phyloP scores from a whole-genome alignment of 2,113 vertebrate genomes.

The Epinephelus lanceolatus region DNA sequence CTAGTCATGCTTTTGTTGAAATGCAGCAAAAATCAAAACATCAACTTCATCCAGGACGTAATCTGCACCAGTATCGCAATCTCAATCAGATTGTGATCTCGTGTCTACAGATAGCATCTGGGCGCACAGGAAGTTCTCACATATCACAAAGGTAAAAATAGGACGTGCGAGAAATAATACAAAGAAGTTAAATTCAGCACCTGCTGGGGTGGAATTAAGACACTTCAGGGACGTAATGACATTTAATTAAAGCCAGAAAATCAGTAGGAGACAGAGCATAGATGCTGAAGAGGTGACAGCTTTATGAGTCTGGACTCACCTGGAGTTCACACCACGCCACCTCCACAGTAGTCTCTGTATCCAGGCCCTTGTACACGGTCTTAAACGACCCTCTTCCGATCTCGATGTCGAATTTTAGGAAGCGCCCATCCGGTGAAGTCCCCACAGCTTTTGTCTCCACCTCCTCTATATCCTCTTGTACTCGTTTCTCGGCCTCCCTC shows the following conservation, averaged over 20 bases:
- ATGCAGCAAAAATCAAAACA: constrained; percentile 1
- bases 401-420: constrained; percentile 98
- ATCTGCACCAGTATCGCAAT: constrained; percentile 8
- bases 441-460: constrained; percentile 97
- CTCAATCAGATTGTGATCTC: not conserved
- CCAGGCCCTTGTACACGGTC: constrained; percentile 98
- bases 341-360: constrained; percentile 98
- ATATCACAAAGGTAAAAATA: not conserved
- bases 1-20: not conserved
- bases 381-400: constrained; percentile 98
- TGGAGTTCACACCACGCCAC: constrained; percentile 99
- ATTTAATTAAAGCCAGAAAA: not conserved
- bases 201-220: not conserved
- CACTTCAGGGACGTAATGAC: not conserved
- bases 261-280: not conserved
- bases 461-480: constrained; percentile 93
- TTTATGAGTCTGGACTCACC: constrained; percentile 82
- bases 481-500: constrained; percentile 86
- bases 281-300: not conserved
- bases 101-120: constrained; percentile 5
- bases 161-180: not conserved
- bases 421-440: constrained; percentile 95
- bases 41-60: not conserved
- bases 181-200: not conserved
- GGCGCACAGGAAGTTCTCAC: constrained; percentile 34